Conservation (phyloP, 2,888 invertebrate species). For the Phyto melanocephala region DNA sequence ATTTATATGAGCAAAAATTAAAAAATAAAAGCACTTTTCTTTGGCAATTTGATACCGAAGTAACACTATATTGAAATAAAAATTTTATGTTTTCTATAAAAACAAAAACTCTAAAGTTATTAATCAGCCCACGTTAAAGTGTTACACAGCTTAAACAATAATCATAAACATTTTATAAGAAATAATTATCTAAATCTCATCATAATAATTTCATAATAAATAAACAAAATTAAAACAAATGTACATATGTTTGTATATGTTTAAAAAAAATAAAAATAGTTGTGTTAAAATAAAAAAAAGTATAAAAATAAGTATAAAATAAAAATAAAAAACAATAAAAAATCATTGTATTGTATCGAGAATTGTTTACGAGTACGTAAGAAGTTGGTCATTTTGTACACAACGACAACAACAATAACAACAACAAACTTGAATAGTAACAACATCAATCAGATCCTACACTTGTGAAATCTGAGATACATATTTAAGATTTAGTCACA, state of each 20-base stretch:
- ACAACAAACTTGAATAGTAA: not conserved
- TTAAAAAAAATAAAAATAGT: not conserved
- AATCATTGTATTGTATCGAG: conserved; percentile 15
- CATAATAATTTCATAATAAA: not conserved
- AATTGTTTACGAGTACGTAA: conserved; percentile 23
- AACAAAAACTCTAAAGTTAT: not conserved
- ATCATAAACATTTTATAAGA: not conserved
- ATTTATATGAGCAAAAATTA: too few relatives aligned
- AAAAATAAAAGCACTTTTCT: too few relatives aligned
- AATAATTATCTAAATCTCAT: not conserved
- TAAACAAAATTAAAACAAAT: not conserved
- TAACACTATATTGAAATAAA: too few relatives aligned
- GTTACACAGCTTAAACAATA: not conserved
- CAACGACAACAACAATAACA: not conserved
- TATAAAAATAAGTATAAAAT: not conserved
- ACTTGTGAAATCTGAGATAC: conserved; percentile 11
- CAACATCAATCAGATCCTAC: conserved; percentile 1
- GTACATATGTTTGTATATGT: not conserved
- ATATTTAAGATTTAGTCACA: not conserved
- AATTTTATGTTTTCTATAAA: too few relatives aligned
- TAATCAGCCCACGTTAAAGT: not conserved
- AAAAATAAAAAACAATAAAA: conserved; percentile 29
- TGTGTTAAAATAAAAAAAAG: not conserved
- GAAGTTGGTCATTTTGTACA: conserved; percentile 27
- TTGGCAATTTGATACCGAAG: too few relatives aligned